Evolutionary conservation across 2,888 invertebrate genomes (phyloP), one percentile per base, ranked within the genome.

Genomic region (Calephelis perditalis): DNA sequence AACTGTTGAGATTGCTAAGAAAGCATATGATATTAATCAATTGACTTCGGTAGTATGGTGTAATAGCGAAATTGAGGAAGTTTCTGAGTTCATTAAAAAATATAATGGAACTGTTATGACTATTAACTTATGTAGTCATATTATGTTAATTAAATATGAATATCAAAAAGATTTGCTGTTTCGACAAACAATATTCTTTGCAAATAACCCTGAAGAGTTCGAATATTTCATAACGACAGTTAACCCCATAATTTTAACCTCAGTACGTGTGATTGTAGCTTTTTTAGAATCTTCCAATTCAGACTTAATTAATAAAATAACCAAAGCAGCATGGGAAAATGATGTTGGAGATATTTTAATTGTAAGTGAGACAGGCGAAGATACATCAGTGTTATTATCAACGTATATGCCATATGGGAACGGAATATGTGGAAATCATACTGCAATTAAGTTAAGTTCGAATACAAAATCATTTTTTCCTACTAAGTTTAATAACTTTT

Each of bases 331-430:
- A 7, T 78, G 77, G 76, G 65, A 74, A 12, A 73, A 76, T 65
- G 79, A 81, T 61, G 66, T 83, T 7, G 69, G 71, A n/a, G 74
- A 84, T 58, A 68, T 85, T 40, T 66, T 82, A 7, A 65, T 81
- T 57, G 44, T 83, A 61, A 75, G 70, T 61, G 63, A 15, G 1
- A 56, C 65, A 15, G 12, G 62, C 7, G 57, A 65, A 9, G 65
- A 70, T 3, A 65, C 69, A 59, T 63, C 77, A 7, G 66, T 61
- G 5, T 12, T 78, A 26, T 26, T 26, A 2, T 71, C 73, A 5
- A 83, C 83, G 0, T 83, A 76, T 65, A 73, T 72, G 61, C 85
- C 85, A 4, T 79, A 78, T 57, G 70, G 65, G 8, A 65, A 71
- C 5, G 73, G 71, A 11, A 62, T 62, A 12, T 86, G 85, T 67